These are phyloP conservation scores for Leptocoma aspasia DNA, from an alignment of 2,113 vertebrate genomes.

Conservation along the genomic window DNA sequence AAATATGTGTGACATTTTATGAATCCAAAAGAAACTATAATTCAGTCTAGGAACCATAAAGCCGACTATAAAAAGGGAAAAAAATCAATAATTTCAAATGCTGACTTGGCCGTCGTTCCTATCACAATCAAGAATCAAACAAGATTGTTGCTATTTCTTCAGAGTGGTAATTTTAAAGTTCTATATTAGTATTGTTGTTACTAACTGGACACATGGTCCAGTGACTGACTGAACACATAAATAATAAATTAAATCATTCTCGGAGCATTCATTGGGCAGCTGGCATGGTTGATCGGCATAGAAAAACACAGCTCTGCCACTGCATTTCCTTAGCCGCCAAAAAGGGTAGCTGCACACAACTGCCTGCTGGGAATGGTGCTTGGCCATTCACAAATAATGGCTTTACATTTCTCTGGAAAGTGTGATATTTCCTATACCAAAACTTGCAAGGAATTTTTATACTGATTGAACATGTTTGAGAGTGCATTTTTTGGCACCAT, in stretches of 20 bases:
- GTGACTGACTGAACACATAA: background rate
- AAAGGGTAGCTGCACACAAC: background rate
- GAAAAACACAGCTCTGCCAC: background rate
- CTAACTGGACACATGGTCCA: background rate
- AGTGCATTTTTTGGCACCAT: fast-evolving
- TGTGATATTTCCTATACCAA: background rate
- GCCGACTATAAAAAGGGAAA: background rate
- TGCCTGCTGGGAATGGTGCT: background rate
- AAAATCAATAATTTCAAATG: background rate
- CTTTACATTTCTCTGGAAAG: background rate
- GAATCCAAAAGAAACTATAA: background rate
- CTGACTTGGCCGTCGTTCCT: background rate
- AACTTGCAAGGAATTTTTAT: background rate
- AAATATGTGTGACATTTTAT: background rate
- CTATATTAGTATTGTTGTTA: background rate
- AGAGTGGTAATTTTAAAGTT: background rate
- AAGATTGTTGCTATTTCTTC: background rate
- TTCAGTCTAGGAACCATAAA: background rate
- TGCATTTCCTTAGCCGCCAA: background rate
- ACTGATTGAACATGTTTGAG: background rate
- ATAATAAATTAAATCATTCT: background rate
- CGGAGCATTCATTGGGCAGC: background rate
- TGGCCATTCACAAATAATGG: background rate
- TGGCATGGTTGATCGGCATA: background rate
- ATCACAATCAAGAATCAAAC: background rate